Conservation (phyloP, 1,140 invertebrate genomes). For the Oreohelix idahoensis region DNA sequence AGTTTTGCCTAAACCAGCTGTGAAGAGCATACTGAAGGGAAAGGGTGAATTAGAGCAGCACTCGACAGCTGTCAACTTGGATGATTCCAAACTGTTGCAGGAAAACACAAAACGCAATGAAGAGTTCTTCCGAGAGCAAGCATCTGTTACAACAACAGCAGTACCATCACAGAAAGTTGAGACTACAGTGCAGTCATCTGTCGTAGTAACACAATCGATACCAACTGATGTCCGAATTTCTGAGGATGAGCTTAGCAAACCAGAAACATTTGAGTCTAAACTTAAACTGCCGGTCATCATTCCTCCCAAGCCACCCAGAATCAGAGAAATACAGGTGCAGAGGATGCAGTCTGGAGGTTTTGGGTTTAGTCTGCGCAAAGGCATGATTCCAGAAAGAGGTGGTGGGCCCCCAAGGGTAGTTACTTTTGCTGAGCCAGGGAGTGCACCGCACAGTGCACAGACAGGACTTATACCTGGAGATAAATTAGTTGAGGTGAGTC, state of each 20-base stretch:
- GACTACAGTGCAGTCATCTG: neutral
- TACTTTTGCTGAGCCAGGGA: constrained; percentile 90
- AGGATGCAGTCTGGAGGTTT: constrained; percentile 93
- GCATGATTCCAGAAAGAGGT: constrained; percentile 70
- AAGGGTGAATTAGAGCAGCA: constrained; percentile 43
- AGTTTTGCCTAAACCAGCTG: constrained; percentile 52
- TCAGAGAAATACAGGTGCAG: constrained; percentile 84
- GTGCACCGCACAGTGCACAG: constrained; percentile 77
- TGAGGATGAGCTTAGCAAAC: neutral
- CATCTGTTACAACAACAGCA: neutral
- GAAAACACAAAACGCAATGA: constrained; percentile 66
- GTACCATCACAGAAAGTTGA: neutral
- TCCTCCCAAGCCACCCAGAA: constrained; percentile 82
- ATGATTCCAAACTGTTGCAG: constrained; percentile 63
- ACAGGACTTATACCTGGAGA: constrained; percentile 91
- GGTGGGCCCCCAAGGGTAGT: constrained; percentile 70
- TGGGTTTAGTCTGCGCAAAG: constrained; percentile 91
- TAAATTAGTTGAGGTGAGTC: constrained; percentile 90
- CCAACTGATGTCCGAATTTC: neutral
- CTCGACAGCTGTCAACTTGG: constrained; percentile 46
- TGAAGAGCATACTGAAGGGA: constrained; percentile 63
- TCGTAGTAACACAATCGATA: neutral
- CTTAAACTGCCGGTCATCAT: constrained; percentile 85
- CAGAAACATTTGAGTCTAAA: constrained; percentile 72
- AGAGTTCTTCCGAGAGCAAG: constrained; percentile 33